phyloP scores from a whole-genome alignment of 2,113 vertebrate genomes.

The Cynocephalus volans region DNA sequence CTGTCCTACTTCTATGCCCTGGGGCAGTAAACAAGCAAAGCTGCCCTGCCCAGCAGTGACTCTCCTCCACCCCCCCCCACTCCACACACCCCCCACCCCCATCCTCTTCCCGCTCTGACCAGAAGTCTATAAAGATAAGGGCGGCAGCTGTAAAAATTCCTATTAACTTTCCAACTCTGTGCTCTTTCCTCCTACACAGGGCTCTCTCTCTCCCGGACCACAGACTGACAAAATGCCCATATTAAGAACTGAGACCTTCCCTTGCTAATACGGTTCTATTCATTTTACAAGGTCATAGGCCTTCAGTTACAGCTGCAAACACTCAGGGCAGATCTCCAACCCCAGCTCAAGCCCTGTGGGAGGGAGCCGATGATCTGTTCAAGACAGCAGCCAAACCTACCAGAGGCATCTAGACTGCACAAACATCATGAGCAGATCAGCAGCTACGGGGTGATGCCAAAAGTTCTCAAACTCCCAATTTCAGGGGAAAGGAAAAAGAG shows the following conservation, averaged over 20 bases:
- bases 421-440: background rate
- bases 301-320: slow-evolving; percentile 14
- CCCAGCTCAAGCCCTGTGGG: background rate
- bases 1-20: background rate
- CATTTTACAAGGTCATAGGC: slow-evolving; percentile 29
- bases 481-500: background rate
- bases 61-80: background rate
- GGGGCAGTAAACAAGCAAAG: background rate
- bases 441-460: background rate
- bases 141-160: slow-evolving; percentile 25
- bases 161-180: background rate
- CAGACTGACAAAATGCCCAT: background rate
- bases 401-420: background rate
- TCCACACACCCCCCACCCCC: no score
- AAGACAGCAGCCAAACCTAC: background rate
- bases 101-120: background rate
- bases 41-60: background rate
- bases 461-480: background rate
- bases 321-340: slow-evolving; percentile 18
- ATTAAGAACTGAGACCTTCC: background rate
- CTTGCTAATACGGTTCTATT: background rate
- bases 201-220: background rate
- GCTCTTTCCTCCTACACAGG: background rate
- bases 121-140: slow-evolving; percentile 41
- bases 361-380: background rate